phyloP scores from a whole-genome alignment of 2,113 vertebrate genomes.

The Carlito syrichta region DNA sequence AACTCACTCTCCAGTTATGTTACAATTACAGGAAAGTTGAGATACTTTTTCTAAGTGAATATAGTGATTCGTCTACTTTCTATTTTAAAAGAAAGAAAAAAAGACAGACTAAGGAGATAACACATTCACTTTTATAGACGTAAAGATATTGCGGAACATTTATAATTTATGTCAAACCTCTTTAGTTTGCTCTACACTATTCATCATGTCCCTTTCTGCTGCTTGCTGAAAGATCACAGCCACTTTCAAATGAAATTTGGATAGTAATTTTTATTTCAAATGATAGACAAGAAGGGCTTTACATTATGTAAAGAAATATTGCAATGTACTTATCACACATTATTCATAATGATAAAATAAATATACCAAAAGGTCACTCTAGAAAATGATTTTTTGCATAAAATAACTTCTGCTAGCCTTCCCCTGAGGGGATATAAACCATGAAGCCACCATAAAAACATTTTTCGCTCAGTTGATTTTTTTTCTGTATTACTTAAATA shows the following conservation, averaged over 20 bases:
- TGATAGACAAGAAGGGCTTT: not conserved
- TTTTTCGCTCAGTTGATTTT: conserved; percentile 38
- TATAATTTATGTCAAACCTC: conserved; percentile 42
- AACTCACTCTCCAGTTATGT: conserved; percentile 11
- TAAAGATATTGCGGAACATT: conserved; percentile 26
- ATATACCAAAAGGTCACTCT: not conserved
- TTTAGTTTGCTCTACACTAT: not conserved
- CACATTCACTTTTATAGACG: not conserved
- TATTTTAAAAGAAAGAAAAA: not conserved
- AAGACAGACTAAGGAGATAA: not conserved
- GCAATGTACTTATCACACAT: conserved; percentile 33
- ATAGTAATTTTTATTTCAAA: conserved; percentile 14
- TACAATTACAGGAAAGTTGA: not conserved
- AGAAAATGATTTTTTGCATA: conserved; percentile 31
- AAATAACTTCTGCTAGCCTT: not conserved
- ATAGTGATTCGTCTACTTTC: conserved; percentile 2
- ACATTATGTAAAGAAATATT: conserved; percentile 6
- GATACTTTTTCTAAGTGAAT: conserved; percentile 11
- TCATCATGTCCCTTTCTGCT: not conserved
- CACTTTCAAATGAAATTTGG: conserved; percentile 41
- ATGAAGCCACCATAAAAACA: not conserved
- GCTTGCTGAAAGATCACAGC: conserved; percentile 2
- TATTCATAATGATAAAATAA: conserved; percentile 30
- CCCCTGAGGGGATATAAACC: not conserved
- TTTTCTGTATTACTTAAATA: conserved; percentile 37